These are phyloP conservation scores for Spermophilus dauricus DNA, from an alignment of 2,113 vertebrate species.

Conservation along the genomic window DNA sequence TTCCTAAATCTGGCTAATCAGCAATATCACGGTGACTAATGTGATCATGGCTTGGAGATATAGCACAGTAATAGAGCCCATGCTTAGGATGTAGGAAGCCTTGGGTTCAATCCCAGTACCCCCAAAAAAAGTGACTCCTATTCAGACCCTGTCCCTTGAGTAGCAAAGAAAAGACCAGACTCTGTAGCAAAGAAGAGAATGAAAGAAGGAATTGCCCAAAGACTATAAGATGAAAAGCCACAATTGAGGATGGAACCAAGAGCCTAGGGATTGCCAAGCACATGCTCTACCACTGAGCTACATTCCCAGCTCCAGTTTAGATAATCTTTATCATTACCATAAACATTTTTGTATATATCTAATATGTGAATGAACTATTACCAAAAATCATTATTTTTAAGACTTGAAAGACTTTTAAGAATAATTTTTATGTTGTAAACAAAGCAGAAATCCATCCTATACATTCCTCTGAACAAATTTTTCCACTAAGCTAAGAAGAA, in stretches of 20 bases:
- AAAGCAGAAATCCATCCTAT: background rate
- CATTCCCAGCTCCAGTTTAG: background rate
- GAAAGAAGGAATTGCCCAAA: background rate
- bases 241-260: no score
- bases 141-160: background rate
- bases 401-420: background rate
- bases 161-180: background rate
- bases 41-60: background rate
- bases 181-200: background rate
- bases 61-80: background rate
- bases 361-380: background rate
- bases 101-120: background rate
- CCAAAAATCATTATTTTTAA: slow-evolving; percentile 13
- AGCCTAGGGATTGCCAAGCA: background rate
- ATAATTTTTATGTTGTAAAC: slow-evolving; percentile 31
- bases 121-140: background rate
- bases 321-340: background rate
- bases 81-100: background rate
- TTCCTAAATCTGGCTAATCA: background rate
- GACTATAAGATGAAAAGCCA: background rate
- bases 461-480: slow-evolving; percentile 47
- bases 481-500: slow-evolving; percentile 19
- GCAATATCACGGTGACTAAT: background rate
- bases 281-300: background rate
- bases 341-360: background rate